Evolutionary conservation across 53 echinoderm and acorn worm species (phyloP).

Genomic region (Henricia sp.): DNA sequence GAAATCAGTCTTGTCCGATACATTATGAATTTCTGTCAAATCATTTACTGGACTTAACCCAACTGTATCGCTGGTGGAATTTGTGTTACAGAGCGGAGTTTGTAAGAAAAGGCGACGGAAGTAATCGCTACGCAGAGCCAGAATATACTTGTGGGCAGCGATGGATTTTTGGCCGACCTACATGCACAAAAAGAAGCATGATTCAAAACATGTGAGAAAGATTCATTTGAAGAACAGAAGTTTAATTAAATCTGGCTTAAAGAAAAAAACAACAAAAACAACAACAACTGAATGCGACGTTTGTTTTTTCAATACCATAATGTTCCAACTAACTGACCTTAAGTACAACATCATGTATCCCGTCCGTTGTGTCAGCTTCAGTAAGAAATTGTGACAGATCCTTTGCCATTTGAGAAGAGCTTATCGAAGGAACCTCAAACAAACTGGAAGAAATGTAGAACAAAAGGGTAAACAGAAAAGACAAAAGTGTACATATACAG

Average conservation of each 20-base stretch:
- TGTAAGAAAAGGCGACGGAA: constrained; percentile 77
- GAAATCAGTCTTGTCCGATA: constrained; percentile 63
- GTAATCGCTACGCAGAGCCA: constrained; percentile 79
- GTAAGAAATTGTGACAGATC: constrained; percentile 68
- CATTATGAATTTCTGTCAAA: constrained; percentile 50
- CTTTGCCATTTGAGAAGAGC: constrained; percentile 57
- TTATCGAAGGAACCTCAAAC: constrained; percentile 80
- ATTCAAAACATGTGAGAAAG: neutral
- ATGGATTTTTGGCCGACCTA: constrained; percentile 69
- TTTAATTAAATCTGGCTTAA: neutral
- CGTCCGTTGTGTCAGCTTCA: constrained; percentile 74
- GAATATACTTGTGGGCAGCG: constrained; percentile 89
- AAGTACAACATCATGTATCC: constrained; percentile 85
- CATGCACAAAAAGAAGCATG: neutral
- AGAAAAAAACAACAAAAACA: neutral
- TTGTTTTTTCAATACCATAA: too few species aligned
- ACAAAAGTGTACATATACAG: too few species aligned
- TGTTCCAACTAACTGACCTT: constrained; percentile 56
- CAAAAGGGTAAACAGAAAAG: too few species aligned
- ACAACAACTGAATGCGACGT: neutral
- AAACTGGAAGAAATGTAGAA: constrained; percentile 66
- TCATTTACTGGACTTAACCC: too few species aligned
- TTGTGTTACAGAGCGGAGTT: neutral
- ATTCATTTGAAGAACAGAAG: neutral
- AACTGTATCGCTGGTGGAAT: neutral